A percentile compares a stretch with the other conserved stretches of the same genome.
These are phyloP conservation scores for Coregonus sp. DNA, from an alignment of 2,797 vertebrate species.

Conservation along the genomic window DNA sequence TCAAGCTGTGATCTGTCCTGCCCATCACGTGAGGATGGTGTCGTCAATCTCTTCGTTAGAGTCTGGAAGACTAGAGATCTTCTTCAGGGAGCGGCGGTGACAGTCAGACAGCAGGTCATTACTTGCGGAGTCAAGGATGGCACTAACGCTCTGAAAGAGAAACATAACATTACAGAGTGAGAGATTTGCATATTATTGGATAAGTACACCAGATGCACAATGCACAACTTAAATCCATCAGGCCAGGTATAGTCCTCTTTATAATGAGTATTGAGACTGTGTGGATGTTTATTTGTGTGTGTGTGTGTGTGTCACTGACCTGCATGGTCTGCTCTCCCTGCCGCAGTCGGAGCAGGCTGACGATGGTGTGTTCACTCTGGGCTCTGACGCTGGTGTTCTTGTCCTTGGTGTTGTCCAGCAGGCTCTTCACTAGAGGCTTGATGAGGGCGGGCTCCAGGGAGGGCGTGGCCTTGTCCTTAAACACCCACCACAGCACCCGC, in stretches of 20 bases:
- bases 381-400: conserved; percentile 96
- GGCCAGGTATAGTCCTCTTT: neutral
- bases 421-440: conserved; percentile 92
- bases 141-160: conserved; percentile 80
- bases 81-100: conserved; percentile 89
- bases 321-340: conserved; percentile 87
- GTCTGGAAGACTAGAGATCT: conserved; percentile 87
- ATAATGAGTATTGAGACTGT: neutral
- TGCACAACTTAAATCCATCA: neutral
- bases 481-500: conserved; percentile 97
- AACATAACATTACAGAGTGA: neutral
- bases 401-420: conserved; percentile 98
- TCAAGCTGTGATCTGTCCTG: conserved; percentile 25
- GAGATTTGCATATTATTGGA: neutral
- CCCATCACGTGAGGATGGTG: conserved; percentile 92
- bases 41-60: conserved; percentile 94
- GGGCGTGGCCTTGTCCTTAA: conserved; percentile 80
- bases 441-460: conserved; percentile 81
- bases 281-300: neutral
- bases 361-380: conserved; percentile 94
- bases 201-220: neutral
- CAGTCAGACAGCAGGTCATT: conserved; percentile 90
- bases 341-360: conserved; percentile 89
- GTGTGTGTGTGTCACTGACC: conserved; percentile 68
- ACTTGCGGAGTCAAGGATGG: conserved; percentile 91